A percentile compares a stretch with the other conserved stretches of the same genome.
phyloP scores from a whole-genome alignment of 1,140 invertebrate genomes.

The Drosophila aff. region DNA sequence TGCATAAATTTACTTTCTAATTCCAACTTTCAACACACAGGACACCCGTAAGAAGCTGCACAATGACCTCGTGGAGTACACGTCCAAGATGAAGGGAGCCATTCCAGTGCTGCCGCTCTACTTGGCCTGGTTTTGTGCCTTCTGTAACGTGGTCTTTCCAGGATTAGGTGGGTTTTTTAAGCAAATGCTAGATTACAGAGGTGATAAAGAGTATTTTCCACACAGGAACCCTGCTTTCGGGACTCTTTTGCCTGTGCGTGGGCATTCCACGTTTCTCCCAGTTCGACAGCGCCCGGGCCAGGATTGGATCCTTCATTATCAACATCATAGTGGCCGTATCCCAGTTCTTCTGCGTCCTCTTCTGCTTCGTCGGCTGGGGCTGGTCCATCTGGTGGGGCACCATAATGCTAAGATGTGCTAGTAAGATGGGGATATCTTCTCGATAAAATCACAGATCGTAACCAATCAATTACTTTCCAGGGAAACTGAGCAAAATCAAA shows the following conservation, averaged over 20 bases:
- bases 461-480: slow-evolving; percentile 11
- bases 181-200: background rate
- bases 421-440: slow-evolving; percentile 85
- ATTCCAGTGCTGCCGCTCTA: slow-evolving; percentile 94
- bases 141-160: slow-evolving; percentile 94
- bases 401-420: slow-evolving; percentile 92
- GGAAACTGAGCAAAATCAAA: slow-evolving; percentile 81
- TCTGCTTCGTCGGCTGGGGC: slow-evolving; percentile 98
- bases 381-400: slow-evolving; percentile 99
- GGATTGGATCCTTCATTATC: slow-evolving; percentile 91
- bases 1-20: background rate
- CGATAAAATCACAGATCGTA: background rate
- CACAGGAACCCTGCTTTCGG: slow-evolving; percentile 94
- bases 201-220: slow-evolving; percentile 15
- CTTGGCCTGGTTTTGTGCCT: slow-evolving; percentile 93
- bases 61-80: slow-evolving; percentile 90
- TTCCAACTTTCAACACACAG: slow-evolving; percentile 77
- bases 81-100: slow-evolving; percentile 93
- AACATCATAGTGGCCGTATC: slow-evolving; percentile 93
- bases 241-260: slow-evolving; percentile 94
- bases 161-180: slow-evolving; percentile 89
- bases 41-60: slow-evolving; percentile 93
- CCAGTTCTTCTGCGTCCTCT: slow-evolving; percentile 96
- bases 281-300: slow-evolving; percentile 89
- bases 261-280: slow-evolving; percentile 94